phyloP scores from a whole-genome alignment of 2,113 vertebrate genomes.

The Antechinus flavipes region DNA sequence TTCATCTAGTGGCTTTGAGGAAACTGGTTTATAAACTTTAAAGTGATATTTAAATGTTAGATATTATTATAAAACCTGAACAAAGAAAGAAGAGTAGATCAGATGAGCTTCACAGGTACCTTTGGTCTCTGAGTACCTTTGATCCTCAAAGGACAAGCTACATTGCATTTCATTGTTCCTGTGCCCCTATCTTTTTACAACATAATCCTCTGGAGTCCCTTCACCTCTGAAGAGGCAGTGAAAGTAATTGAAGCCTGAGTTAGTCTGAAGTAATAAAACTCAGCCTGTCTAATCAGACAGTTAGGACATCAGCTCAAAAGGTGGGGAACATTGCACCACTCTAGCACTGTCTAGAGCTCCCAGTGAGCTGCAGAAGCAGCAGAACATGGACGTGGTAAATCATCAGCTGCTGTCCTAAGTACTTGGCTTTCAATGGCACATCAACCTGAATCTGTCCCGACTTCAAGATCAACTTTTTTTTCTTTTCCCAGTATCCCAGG shows the following conservation, averaged over 20 bases:
- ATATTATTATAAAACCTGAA: not conserved
- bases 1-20: not conserved
- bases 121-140: not conserved
- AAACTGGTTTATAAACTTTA: not conserved
- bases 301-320: not conserved
- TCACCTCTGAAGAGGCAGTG: not conserved
- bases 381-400: not conserved
- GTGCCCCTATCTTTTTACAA: not conserved
- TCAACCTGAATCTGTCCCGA: not conserved
- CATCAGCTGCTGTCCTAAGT: not conserved
- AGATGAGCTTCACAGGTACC: not conserved
- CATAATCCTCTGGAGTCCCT: not conserved
- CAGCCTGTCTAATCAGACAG: not conserved
- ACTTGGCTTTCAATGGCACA: not conserved
- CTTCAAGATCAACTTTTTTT: not conserved
- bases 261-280: not conserved
- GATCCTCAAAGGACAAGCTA: not conserved
- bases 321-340: not conserved
- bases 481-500: not conserved
- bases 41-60: not conserved
- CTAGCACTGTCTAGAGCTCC: not conserved
- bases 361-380: not conserved
- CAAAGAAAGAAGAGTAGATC: not conserved
- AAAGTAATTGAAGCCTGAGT: not conserved
- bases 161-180: not conserved